A percentile compares a stretch with the other conserved stretches of the same genome.
Evolutionary conservation across 2,797 vertebrate genomes (phyloP).

Genomic region (Sciaenops ocellatus): DNA sequence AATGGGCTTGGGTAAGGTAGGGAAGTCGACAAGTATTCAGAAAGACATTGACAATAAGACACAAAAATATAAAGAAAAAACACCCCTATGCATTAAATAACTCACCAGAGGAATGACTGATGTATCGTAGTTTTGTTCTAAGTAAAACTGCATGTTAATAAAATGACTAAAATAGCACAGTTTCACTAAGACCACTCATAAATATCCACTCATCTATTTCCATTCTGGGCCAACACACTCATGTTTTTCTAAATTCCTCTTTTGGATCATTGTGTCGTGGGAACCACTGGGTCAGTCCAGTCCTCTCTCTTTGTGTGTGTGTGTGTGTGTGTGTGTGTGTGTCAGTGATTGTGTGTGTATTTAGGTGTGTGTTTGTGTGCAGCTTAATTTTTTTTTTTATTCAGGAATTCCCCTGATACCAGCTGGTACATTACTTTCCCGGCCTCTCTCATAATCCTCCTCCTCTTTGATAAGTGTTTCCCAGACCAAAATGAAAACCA

Average conservation of each 20-base stretch:
- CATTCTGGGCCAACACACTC: constrained; percentile 20
- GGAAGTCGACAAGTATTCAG: not conserved
- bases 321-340: not conserved
- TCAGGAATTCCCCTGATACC: constrained; percentile 72
- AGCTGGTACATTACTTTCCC: constrained; percentile 71
- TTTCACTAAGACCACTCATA: constrained; percentile 25
- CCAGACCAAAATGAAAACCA: constrained; percentile 68
- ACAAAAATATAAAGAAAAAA: not conserved
- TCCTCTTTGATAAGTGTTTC: constrained; percentile 64
- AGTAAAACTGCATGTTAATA: constrained; percentile 1
- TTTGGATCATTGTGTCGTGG: constrained; percentile 64
- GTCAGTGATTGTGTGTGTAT: not conserved
- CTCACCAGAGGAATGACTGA: not conserved
- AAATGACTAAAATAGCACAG: constrained; percentile 11
- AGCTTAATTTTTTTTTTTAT: constrained; percentile 52
- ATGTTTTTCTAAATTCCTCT: constrained; percentile 53
- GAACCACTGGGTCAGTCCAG: constrained; percentile 59
- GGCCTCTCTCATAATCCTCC: constrained; percentile 65
- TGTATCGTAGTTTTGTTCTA: not conserved
- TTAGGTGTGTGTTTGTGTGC: constrained; percentile 6
- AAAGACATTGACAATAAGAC: not conserved
- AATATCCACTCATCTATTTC: constrained; percentile 32
- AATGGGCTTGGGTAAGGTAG: not conserved
- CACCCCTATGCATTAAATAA: not conserved
- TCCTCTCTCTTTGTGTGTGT: constrained; percentile 32